phyloP scores from a whole-genome alignment of 2,113 vertebrate species.

The Melanerpes aurifrons region DNA sequence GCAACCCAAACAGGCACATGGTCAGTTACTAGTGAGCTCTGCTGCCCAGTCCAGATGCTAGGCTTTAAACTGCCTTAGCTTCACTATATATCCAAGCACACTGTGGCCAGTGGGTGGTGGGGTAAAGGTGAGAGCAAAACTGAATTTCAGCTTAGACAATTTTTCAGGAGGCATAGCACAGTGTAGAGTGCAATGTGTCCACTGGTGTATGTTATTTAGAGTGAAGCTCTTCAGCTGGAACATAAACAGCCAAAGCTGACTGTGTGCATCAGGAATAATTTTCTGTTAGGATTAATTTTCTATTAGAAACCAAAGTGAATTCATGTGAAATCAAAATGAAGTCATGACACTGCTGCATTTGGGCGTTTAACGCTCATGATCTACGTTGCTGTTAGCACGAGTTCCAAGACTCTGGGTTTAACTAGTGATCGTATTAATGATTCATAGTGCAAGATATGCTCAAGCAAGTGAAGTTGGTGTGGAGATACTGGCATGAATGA shows the following conservation, averaged over 20 bases:
- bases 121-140: not conserved
- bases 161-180: not conserved
- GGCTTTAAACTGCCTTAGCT: not conserved
- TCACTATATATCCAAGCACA: not conserved
- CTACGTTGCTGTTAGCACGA: not conserved
- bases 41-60: not conserved
- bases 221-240: not conserved
- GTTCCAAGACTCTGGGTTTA: not conserved
- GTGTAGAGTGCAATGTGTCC: not conserved
- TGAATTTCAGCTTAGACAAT: not conserved
- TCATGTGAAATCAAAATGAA: not conserved
- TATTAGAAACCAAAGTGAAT: not conserved
- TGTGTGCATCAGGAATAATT: not conserved
- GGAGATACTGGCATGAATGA: not conserved
- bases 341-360: not conserved
- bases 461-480: not conserved
- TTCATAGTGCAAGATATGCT: not conserved
- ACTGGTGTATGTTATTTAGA: not conserved
- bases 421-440: not conserved
- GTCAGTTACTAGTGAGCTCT: not conserved
- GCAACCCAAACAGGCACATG: rapidly evolving
- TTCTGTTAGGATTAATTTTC: not conserved
- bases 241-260: not conserved
- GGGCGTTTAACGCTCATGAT: not conserved
- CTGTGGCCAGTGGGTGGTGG: not conserved